Conservation (phyloP, 2,797 vertebrate species). For the Sebastes nivosus region DNA sequence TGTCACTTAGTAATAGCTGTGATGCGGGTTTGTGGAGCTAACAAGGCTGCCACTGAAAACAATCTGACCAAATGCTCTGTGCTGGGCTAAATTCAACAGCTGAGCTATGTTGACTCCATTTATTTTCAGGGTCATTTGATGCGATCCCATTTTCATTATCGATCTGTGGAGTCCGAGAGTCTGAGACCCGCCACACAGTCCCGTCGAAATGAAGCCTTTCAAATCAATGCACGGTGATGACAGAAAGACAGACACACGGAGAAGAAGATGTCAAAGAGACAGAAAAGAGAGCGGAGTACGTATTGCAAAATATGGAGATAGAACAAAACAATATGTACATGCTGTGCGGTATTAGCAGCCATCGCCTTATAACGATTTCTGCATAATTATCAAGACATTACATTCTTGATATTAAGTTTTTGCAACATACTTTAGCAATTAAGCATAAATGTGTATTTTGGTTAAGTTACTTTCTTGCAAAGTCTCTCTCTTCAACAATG, state of each 20-base stretch:
- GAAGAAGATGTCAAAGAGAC: not conserved
- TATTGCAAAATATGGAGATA: not conserved
- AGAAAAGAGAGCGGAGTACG: not conserved
- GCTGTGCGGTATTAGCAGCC: not conserved
- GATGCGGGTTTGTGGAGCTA: not conserved
- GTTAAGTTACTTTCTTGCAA: too few relatives aligned
- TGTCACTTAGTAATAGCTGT: not conserved
- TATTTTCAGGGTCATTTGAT: conserved; percentile 40
- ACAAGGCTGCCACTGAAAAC: not conserved
- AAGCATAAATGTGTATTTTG: not conserved
- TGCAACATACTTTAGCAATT: too few relatives aligned
- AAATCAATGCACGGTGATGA: conserved; percentile 47
- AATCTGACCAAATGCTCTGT: not conserved
- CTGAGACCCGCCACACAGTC: conserved; percentile 25
- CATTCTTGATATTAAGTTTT: not conserved
- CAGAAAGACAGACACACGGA: not conserved
- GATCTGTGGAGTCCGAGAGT: conserved; percentile 59
- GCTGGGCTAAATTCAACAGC: conserved; percentile 9
- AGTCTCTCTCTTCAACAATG: not conserved
- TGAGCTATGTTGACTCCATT: conserved; percentile 29
- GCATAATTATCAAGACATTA: not conserved
- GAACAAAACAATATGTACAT: not conserved
- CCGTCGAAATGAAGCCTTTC: conserved; percentile 34
- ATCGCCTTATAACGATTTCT: not conserved
- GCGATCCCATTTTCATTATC: conserved; percentile 44